Percentiles rank a stretch among this genome's conserved stretches.
phyloP scores from a whole-genome alignment of 2,797 vertebrate genomes.

The Adrianichthys oophorus region DNA sequence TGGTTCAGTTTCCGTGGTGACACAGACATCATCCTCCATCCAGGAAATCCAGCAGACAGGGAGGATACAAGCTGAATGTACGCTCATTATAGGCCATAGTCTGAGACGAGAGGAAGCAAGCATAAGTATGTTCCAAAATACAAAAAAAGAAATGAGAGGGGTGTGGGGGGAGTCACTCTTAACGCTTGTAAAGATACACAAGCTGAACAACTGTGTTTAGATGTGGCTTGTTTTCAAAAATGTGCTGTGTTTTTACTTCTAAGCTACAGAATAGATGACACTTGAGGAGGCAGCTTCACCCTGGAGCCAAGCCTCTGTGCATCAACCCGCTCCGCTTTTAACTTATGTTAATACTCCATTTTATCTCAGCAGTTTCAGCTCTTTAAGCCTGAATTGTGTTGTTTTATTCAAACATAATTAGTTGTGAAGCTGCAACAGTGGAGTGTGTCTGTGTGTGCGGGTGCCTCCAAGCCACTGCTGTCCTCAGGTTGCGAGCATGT shows the following conservation, averaged over 20 bases:
- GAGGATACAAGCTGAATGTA: conserved; percentile 44
- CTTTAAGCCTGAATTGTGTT: conserved; percentile 63
- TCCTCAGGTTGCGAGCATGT: conserved; percentile 65
- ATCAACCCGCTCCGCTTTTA: conserved; percentile 53
- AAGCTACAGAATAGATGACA: conserved; percentile 30
- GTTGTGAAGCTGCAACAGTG: conserved; percentile 44
- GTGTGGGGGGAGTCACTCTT: conserved; percentile 6
- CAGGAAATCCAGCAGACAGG: conserved; percentile 53
- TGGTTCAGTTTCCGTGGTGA: conserved; percentile 37
- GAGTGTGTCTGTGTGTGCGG: conserved; percentile 31
- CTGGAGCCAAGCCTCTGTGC: conserved; percentile 55
- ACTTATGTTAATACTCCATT: conserved; percentile 64
- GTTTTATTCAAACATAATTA: conserved; percentile 75
- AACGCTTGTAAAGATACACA: conserved; percentile 51
- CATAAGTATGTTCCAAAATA: conserved; percentile 26
- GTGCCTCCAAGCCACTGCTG: conserved; percentile 54
- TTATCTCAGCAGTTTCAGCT: conserved; percentile 51
- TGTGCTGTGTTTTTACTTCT: conserved; percentile 37
- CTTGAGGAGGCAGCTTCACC: conserved; percentile 30
- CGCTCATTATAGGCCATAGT: conserved; percentile 43
- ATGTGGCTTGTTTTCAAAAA: conserved; percentile 55
- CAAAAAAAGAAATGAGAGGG: background rate
- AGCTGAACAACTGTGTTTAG: conserved; percentile 37
- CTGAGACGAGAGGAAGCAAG: conserved; percentile 23
- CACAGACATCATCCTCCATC: conserved; percentile 51